A percentile compares a stretch with the other conserved stretches of the same genome.
Evolutionary conservation across 92 coral and sea anemone species (phyloP).

Genomic region (Porites lobata): DNA sequence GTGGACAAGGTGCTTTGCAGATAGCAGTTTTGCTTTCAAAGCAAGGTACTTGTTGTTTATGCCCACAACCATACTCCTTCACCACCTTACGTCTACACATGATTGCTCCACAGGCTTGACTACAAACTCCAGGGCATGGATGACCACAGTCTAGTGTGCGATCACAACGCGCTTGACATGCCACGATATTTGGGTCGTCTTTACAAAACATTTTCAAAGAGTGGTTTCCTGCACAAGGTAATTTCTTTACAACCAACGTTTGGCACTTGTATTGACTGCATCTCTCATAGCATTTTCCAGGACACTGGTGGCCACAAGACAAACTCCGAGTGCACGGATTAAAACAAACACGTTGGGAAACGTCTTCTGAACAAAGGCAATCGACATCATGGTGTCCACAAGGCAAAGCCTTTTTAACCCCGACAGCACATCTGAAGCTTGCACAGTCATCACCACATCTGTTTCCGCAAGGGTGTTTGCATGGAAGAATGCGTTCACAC

Average conservation of each 20-base stretch:
- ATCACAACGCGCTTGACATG: slow-evolving; percentile 56
- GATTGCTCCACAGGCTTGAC: slow-evolving; percentile 50
- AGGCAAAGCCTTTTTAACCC: slow-evolving; percentile 4
- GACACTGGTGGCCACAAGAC: slow-evolving; percentile 78
- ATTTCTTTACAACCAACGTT: slow-evolving; percentile 6
- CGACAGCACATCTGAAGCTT: slow-evolving; percentile 31
- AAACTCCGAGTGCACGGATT: neutral
- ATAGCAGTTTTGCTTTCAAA: slow-evolving; percentile 24
- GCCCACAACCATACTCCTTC: slow-evolving; percentile 68
- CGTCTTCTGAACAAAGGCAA: slow-evolving; percentile 56
- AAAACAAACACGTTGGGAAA: neutral
- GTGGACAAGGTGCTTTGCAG: slow-evolving; percentile 57
- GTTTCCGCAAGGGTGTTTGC: slow-evolving; percentile 71
- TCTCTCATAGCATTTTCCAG: slow-evolving; percentile 55
- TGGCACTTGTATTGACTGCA: neutral
- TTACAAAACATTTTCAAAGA: slow-evolving; percentile 25
- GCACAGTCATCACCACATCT: slow-evolving; percentile 70
- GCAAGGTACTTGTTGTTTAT: slow-evolving; percentile 54
- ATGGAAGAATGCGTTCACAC: slow-evolving; percentile 57
- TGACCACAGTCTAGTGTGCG: slow-evolving; percentile 72
- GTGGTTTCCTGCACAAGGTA: slow-evolving; percentile 55
- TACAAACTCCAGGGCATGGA: slow-evolving; percentile 71
- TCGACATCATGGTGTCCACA: slow-evolving; percentile 59
- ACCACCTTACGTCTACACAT: slow-evolving; percentile 38
- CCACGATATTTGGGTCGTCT: neutral